phyloP scores from a whole-genome alignment of 2,888 invertebrate genomes.

The Cephalotes varians region DNA sequence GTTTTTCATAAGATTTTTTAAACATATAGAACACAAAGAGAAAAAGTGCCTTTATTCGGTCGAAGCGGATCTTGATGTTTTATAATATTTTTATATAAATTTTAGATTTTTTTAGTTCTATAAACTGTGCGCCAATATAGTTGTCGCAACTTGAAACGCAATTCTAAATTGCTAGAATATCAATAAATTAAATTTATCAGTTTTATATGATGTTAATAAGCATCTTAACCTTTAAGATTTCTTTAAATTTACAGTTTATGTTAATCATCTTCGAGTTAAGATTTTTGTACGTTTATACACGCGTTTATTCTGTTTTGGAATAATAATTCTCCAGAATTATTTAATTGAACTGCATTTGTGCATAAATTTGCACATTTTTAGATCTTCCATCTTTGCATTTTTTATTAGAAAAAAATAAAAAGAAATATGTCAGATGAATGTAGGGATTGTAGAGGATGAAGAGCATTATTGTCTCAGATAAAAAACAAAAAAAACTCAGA shows the following conservation, averaged over 20 bases:
- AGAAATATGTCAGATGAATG: background rate
- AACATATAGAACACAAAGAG: too few relatives aligned
- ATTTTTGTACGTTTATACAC: background rate
- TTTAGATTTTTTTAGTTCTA: too few relatives aligned
- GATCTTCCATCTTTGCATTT: background rate
- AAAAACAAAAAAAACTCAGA: background rate
- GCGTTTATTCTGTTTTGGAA: background rate
- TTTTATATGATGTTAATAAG: too few relatives aligned
- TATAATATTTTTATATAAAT: too few relatives aligned
- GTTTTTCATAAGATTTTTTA: too few relatives aligned
- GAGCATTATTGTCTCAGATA: background rate
- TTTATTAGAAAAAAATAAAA: background rate
- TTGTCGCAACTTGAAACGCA: too few relatives aligned
- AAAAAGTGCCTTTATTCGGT: too few relatives aligned
- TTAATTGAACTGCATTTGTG: background rate
- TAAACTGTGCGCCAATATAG: too few relatives aligned
- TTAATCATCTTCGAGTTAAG: background rate
- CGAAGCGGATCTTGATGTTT: too few relatives aligned
- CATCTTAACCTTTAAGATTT: too few relatives aligned
- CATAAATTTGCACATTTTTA: background rate
- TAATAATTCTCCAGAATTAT: background rate
- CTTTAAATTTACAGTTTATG: background rate
- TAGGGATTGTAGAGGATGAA: background rate
- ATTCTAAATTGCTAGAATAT: too few relatives aligned
- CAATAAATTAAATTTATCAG: too few relatives aligned